Evolutionary conservation across 2,888 invertebrate genomes (phyloP).

Genomic region (Luperina testacea): DNA sequence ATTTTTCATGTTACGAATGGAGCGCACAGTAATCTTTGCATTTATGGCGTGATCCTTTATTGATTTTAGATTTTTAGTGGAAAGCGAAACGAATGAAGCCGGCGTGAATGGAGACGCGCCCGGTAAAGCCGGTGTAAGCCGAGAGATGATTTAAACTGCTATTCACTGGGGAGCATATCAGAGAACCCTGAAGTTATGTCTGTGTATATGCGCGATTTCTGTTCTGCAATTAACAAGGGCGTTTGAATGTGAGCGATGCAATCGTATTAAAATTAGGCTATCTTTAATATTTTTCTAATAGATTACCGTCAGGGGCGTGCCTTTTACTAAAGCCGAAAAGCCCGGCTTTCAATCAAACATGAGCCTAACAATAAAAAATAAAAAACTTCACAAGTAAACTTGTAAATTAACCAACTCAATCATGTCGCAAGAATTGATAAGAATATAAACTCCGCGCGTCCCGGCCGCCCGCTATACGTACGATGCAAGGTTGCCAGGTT

Average conservation of each 20-base stretch:
- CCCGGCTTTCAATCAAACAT: no score
- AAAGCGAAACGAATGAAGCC: conserved; percentile 89
- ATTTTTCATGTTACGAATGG: conserved; percentile 88
- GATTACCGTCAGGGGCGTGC: no score
- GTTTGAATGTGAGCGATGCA: conserved; percentile 27
- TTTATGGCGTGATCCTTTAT: conserved; percentile 90
- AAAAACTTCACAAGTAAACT: no score
- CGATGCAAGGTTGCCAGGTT: no score
- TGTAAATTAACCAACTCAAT: no score
- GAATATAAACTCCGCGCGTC: no score
- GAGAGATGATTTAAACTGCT: conserved; percentile 87
- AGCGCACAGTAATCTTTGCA: conserved; percentile 90
- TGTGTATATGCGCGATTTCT: conserved; percentile 65
- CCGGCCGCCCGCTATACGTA: no score
- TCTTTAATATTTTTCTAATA: not conserved
- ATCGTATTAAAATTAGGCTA: conserved; percentile 8
- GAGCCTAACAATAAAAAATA: no score
- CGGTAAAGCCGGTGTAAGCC: conserved; percentile 88
- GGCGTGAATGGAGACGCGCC: conserved; percentile 88
- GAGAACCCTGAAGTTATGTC: conserved; percentile 79
- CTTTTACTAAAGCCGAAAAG: no score
- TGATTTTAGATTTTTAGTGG: conserved; percentile 90
- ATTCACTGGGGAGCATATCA: conserved; percentile 84
- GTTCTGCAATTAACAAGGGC: conserved; percentile 60
- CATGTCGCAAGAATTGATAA: no score